Evolutionary conservation across 2,797 vertebrate genomes (phyloP).

Genomic region (Varecia variegata): DNA sequence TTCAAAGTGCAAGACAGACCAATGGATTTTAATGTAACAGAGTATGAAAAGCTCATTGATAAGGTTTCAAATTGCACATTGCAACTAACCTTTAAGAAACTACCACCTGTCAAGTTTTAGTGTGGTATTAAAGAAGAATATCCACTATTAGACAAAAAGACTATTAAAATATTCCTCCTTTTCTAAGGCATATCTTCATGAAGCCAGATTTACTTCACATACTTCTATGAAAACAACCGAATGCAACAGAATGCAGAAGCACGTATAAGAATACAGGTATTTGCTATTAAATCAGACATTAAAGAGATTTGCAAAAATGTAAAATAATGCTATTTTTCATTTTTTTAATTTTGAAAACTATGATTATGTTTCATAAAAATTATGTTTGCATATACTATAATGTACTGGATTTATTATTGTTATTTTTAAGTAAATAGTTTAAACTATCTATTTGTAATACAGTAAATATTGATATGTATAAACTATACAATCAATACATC

Average conservation of each 20-base stretch:
- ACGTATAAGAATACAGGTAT: not conserved
- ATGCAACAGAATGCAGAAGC: not conserved
- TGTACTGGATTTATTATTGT: not conserved
- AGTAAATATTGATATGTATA: not conserved
- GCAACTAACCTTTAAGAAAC: conserved; percentile 11
- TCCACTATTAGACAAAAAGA: not conserved
- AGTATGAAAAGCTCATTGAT: not conserved
- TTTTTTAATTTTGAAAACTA: not conserved
- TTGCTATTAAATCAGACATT: not conserved
- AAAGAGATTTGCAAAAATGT: not conserved
- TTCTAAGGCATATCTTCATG: not conserved
- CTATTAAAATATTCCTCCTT: not conserved
- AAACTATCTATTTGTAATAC: not conserved
- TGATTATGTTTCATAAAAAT: conserved; percentile 7
- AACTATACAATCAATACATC: not conserved
- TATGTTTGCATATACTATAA: not conserved
- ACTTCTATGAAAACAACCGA: not conserved
- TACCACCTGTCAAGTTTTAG: not conserved
- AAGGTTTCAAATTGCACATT: not conserved
- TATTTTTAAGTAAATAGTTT: conserved; percentile 15
- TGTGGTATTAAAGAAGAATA: not conserved
- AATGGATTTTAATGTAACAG: not conserved
- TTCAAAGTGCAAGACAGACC: not conserved
- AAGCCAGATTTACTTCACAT: not conserved
- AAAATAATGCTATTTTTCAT: not conserved